Evolutionary conservation across 1,140 invertebrate species (phyloP).

Genomic region (Tenebrio molitor): DNA sequence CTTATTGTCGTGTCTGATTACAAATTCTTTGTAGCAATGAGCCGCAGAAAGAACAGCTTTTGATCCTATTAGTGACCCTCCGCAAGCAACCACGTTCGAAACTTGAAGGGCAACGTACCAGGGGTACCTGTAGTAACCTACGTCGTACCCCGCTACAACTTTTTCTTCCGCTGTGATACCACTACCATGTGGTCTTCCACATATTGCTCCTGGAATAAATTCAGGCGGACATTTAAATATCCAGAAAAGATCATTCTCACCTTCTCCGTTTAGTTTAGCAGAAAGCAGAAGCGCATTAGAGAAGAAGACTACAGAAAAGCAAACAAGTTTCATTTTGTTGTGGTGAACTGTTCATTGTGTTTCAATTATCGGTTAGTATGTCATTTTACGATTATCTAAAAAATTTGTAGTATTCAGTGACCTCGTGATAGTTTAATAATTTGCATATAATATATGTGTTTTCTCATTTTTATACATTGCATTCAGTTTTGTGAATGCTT

Average conservation of each 20-base stretch:
- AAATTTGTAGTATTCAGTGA: no score
- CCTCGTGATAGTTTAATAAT: no score
- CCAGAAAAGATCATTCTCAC: no score
- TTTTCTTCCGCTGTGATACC: constrained; percentile 49
- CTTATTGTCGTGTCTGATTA: constrained; percentile 24
- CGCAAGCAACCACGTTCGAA: constrained; percentile 56
- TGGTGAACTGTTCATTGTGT: not conserved
- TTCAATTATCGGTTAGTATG: not conserved
- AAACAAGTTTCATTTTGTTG: not conserved
- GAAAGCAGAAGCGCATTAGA: not conserved
- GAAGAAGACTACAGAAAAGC: not conserved
- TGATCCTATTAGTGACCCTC: constrained; percentile 59
- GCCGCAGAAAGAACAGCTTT: constrained; percentile 60
- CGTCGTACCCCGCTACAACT: constrained; percentile 62
- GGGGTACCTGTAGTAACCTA: constrained; percentile 63
- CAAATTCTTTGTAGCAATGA: constrained; percentile 61
- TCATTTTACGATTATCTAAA: not conserved
- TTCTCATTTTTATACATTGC: no score
- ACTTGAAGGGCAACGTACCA: constrained; percentile 61
- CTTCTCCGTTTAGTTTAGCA: not conserved
- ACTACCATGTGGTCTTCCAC: constrained; percentile 51
- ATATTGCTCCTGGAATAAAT: constrained; percentile 48
- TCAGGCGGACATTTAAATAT: no score
- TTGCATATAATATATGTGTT: no score
- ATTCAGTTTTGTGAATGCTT: no score